Percentiles rank a stretch among this genome's conserved stretches.
phyloP scores from a whole-genome alignment of 2,888 invertebrate species.

The Orchestes rusci region DNA sequence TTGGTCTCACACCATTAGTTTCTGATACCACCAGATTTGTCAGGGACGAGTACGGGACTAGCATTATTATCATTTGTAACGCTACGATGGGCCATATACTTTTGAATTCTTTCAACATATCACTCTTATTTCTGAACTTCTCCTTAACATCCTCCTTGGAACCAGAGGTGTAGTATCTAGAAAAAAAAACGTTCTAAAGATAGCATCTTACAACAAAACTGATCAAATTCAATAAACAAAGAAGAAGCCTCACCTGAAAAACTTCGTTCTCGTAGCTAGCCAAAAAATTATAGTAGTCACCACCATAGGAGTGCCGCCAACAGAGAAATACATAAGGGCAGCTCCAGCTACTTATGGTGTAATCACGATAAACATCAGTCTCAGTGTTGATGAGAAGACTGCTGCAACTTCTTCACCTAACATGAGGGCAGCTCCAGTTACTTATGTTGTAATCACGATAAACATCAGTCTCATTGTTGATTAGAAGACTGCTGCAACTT shows the following conservation, averaged over 20 bases:
- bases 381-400: slow-evolving; percentile 12
- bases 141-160: slow-evolving; percentile 10
- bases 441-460: slow-evolving; percentile 19
- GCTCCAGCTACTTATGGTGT: slow-evolving; percentile 19
- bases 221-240: background rate
- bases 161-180: slow-evolving; percentile 11
- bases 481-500: slow-evolving; percentile 12
- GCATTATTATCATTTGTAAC: slow-evolving; percentile 1
- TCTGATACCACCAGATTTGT: slow-evolving; percentile 17
- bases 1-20: slow-evolving; percentile 5
- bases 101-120: slow-evolving; percentile 7
- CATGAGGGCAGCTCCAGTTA: slow-evolving; percentile 20
- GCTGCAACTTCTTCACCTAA: slow-evolving; percentile 13
- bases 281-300: slow-evolving; percentile 11
- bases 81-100: slow-evolving; percentile 13
- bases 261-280: slow-evolving; percentile 5
- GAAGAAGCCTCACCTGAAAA: slow-evolving; percentile 13
- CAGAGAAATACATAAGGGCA: slow-evolving; percentile 25
- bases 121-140: slow-evolving; percentile 6
- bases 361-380: slow-evolving; percentile 23
- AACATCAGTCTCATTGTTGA: slow-evolving; percentile 20
- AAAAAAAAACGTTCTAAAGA: slow-evolving; percentile 3
- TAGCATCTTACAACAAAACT: background rate
- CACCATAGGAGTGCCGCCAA: slow-evolving; percentile 17
- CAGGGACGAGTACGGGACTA: slow-evolving; percentile 9